Evolutionary conservation across 2,888 invertebrate genomes (phyloP), one percentile per base, ranked within the genome.

Genomic region (Nebria salina): DNA sequence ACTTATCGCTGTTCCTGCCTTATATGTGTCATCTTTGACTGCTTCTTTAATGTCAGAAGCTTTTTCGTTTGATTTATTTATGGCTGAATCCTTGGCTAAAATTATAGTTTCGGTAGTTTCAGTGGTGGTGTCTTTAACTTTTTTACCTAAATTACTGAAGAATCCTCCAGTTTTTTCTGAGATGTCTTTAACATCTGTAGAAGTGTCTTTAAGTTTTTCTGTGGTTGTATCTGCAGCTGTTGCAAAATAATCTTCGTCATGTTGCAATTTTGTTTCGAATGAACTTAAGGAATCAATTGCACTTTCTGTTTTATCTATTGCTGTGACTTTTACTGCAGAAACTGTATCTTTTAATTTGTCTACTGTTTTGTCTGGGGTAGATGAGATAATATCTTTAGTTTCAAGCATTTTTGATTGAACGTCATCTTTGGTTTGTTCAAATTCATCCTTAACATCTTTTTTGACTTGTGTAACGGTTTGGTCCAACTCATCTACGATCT

Each of bases 351-450:
- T 73, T 9, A 74, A 77, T 75, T 74, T 75, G n/a, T 70, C 78
- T 20, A 4, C n/a, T 5, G 11, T 7, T 26, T 2, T 8, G 43
- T 79, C 76, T 68, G 72, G 75, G 25, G 77, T 65, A n/a, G 81
- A 75, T n/a, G 26, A 73, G 64, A 77, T 25, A 42, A 65, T 72
- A 75, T 81, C 80, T 74, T 81, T 76, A 7, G 25, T 54, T 26
- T 83, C 83, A 80, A 84, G 83, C 15, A 77, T 72, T 74, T 83
- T 82, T 8, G 82, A 83, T 65, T 81, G 76, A 3, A 84, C 76
- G 77, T 83, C 83, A 11, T 79, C 82, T 15, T 82, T 83, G 25
- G 83, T 26, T 75, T 82, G 82, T 13, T 79, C 81, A 65, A 83
- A 82, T 65, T 83, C 82, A 41, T 82, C 85, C 75, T 70, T 70